phyloP scores from a whole-genome alignment of 2,888 invertebrate genomes.

The Cordylochernes scorpioides region DNA sequence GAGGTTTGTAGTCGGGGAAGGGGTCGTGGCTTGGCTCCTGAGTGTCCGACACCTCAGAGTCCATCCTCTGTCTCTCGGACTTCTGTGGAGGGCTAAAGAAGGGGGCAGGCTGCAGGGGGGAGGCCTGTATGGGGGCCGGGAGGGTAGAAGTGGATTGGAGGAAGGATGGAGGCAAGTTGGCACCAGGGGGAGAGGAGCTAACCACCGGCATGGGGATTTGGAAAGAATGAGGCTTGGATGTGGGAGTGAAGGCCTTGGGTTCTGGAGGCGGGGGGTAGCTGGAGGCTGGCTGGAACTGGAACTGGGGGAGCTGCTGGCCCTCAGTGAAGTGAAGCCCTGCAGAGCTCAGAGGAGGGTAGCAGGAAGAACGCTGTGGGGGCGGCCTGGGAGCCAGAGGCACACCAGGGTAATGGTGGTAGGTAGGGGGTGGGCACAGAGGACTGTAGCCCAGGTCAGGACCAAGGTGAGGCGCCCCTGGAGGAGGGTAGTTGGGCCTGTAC shows the following conservation, averaged over 20 bases:
- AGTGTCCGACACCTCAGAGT: neutral
- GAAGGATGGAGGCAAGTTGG: constrained; percentile 2
- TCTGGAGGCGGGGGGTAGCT: constrained; percentile 11
- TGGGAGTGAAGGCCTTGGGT: constrained; percentile 12
- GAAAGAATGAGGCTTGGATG: constrained; percentile 30
- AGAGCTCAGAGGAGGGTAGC: constrained; percentile 15
- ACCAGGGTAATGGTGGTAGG: no score
- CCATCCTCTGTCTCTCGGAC: no score
- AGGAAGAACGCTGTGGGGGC: no score
- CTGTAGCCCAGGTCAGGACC: no score
- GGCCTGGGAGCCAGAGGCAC: no score
- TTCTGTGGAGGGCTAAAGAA: neutral
- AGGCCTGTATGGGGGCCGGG: constrained; percentile 6
- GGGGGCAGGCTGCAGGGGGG: neutral
- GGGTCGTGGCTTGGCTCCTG: constrained; percentile 15
- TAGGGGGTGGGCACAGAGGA: no score
- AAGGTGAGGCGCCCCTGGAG: no score
- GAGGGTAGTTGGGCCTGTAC: neutral
- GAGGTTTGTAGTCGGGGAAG: constrained; percentile 51
- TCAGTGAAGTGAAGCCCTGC: constrained; percentile 17
- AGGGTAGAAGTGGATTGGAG: constrained; percentile 23
- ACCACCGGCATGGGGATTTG: constrained; percentile 35
- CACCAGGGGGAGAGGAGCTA: constrained; percentile 12
- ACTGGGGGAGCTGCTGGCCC: constrained; percentile 23
- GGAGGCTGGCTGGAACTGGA: constrained; percentile 18